phyloP scores from a whole-genome alignment of 1,140 invertebrate genomes.

The Brachionus manjavacas region DNA sequence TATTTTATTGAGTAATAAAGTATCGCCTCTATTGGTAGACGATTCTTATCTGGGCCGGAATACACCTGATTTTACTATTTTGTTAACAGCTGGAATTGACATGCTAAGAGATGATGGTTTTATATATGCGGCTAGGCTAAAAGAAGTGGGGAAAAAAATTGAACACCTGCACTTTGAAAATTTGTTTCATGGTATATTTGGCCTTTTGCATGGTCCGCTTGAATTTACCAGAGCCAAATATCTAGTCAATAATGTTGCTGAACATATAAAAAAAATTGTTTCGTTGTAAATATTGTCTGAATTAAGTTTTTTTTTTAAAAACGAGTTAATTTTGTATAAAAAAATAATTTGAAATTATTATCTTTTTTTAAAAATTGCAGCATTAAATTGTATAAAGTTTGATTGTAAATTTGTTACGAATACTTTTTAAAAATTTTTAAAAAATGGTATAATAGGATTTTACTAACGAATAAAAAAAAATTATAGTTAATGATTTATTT shows the following conservation, averaged over 20 bases:
- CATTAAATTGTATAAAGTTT: background rate
- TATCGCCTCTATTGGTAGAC: slow-evolving; percentile 23
- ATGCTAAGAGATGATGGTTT: slow-evolving; percentile 39
- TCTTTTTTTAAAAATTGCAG: background rate
- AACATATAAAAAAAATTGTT: background rate
- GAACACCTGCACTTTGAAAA: slow-evolving; percentile 38
- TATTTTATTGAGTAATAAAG: slow-evolving; percentile 8
- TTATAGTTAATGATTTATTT: too few species aligned
- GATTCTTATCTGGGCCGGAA: background rate
- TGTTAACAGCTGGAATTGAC: slow-evolving; percentile 21
- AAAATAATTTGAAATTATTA: background rate
- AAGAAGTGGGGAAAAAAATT: background rate
- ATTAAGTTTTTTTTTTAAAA: background rate
- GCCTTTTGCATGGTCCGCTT: slow-evolving; percentile 19
- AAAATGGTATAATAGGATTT: background rate
- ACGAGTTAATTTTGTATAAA: background rate
- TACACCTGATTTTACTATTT: slow-evolving; percentile 14
- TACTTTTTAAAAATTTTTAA: background rate
- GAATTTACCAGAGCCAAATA: slow-evolving; percentile 1
- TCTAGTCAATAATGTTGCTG: slow-evolving; percentile 19
- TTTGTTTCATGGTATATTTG: slow-evolving; percentile 40
- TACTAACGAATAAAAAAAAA: background rate
- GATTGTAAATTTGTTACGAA: background rate
- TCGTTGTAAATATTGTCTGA: background rate
- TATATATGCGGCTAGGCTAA: slow-evolving; percentile 33